These are phyloP conservation scores for Lophius americanus DNA, from an alignment of 2,797 vertebrate genomes.

Conservation along the genomic window DNA sequence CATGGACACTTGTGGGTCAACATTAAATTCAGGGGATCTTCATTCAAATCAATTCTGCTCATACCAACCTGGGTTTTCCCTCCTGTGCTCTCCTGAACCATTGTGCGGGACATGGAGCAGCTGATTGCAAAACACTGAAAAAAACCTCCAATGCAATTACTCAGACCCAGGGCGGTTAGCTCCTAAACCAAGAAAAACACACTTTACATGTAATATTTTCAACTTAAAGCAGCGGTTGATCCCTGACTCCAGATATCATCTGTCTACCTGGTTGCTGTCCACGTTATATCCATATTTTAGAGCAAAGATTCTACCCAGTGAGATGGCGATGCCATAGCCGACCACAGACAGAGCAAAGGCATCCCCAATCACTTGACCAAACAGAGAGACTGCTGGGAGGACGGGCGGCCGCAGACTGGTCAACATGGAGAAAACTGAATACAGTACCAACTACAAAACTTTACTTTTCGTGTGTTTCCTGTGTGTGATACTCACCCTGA, in stretches of 20 bases:
- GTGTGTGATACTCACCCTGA: slow-evolving; percentile 84
- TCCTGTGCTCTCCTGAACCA: slow-evolving; percentile 93
- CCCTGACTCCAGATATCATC: neutral
- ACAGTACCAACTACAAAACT: neutral
- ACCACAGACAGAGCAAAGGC: slow-evolving; percentile 94
- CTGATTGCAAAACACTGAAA: slow-evolving; percentile 95
- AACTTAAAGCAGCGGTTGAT: neutral
- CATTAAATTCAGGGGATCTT: neutral
- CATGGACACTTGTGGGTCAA: neutral
- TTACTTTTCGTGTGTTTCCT: neutral
- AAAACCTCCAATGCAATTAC: slow-evolving; percentile 90
- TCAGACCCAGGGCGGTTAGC: slow-evolving; percentile 92
- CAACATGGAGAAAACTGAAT: neutral
- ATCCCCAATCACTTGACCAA: slow-evolving; percentile 85
- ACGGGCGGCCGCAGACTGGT: slow-evolving; percentile 85
- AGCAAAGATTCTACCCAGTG: slow-evolving; percentile 94
- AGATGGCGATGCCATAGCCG: slow-evolving; percentile 95
- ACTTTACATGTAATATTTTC: neutral
- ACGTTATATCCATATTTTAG: slow-evolving; percentile 95
- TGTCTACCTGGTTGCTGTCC: slow-evolving; percentile 91
- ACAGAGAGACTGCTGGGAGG: slow-evolving; percentile 74
- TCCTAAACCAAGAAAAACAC: slow-evolving; percentile 81
- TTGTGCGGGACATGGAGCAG: slow-evolving; percentile 94
- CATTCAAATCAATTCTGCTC: neutral
- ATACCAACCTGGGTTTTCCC: slow-evolving; percentile 81